Evolutionary conservation across 2,888 invertebrate genomes (phyloP).

Genomic region (Pilophorus perplexus): DNA sequence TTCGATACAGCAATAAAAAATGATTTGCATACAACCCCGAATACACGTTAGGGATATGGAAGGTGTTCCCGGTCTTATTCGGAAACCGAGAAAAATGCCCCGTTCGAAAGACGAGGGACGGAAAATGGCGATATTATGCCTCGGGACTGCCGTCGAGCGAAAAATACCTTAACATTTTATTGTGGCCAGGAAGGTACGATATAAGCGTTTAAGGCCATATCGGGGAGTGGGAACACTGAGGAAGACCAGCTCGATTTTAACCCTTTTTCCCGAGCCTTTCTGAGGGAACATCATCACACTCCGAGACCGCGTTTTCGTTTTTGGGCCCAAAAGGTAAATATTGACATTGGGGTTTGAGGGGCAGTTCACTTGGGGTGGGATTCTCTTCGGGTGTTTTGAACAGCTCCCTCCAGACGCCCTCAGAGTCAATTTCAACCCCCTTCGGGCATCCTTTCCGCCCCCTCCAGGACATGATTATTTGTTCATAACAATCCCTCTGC

Average conservation of each 20-base stretch:
- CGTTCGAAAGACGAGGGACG: not conserved
- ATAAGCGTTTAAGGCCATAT: not conserved
- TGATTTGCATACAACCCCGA: constrained; percentile 14
- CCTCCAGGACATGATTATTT: not conserved
- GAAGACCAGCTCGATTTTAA: not conserved
- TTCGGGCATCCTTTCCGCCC: not conserved
- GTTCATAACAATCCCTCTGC: not conserved
- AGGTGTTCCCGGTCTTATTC: not conserved
- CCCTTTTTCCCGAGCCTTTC: not conserved
- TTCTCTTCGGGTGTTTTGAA: not conserved
- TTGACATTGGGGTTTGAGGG: not conserved
- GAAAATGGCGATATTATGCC: not conserved
- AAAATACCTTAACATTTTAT: not conserved
- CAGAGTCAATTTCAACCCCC: not conserved
- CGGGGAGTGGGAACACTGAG: not conserved
- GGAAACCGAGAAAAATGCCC: not conserved
- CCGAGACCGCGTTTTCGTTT: too few relatives aligned
- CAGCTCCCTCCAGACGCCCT: not conserved
- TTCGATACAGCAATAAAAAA: constrained; percentile 31
- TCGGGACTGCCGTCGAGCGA: not conserved
- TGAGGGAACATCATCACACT: too few relatives aligned
- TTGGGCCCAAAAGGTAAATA: not conserved
- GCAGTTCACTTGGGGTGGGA: not conserved
- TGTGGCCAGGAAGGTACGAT: not conserved
- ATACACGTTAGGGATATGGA: not conserved